Conservation (phyloP, 2,113 vertebrate genomes). For the Poecile atricapillus region DNA sequence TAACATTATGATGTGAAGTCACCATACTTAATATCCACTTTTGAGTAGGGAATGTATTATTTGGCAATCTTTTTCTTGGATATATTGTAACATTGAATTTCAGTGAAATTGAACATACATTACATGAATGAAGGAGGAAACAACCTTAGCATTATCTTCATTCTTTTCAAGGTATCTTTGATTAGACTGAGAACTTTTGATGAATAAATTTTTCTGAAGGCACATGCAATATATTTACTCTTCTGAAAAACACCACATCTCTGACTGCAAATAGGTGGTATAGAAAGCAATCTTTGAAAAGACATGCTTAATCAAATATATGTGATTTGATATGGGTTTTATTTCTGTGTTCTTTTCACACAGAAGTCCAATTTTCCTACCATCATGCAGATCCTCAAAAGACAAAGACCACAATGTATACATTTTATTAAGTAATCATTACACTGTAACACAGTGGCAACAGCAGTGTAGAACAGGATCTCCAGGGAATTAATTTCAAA, state of each 20-base stretch:
- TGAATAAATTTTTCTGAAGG: background rate
- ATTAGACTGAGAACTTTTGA: background rate
- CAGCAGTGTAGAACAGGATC: slow-evolving; percentile 47
- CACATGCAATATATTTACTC: background rate
- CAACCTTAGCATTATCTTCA: background rate
- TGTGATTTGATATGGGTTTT: background rate
- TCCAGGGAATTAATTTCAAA: slow-evolving; percentile 77
- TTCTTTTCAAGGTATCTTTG: background rate
- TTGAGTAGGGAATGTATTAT: background rate
- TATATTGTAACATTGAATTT: background rate
- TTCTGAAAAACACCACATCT: slow-evolving; percentile 3
- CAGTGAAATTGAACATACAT: background rate
- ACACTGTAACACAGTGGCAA: slow-evolving; percentile 47
- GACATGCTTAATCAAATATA: background rate
- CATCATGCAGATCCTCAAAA: slow-evolving; percentile 36
- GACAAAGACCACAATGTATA: slow-evolving; percentile 62
- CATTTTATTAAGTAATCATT: slow-evolving; percentile 64
- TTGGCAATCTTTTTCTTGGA: background rate
- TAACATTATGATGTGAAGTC: background rate
- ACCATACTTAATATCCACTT: background rate
- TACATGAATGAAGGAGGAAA: background rate
- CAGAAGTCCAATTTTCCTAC: background rate
- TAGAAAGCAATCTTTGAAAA: background rate
- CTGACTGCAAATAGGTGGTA: background rate
- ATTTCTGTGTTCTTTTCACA: background rate